Evolutionary conservation across 2,888 invertebrate species (phyloP).

Genomic region (Caenorhabditis afra): DNA sequence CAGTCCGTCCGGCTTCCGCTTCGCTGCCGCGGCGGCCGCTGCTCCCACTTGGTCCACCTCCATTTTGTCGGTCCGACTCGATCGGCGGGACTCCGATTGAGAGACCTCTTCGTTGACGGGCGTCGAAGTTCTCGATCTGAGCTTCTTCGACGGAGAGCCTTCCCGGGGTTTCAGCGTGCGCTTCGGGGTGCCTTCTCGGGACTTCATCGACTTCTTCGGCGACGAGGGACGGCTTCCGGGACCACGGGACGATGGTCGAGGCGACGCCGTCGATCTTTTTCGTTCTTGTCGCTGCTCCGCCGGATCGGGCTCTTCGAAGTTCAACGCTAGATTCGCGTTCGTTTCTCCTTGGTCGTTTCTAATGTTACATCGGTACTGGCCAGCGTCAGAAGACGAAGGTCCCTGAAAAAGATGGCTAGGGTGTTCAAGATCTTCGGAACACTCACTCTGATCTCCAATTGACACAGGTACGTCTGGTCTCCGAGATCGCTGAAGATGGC

Average conservation of each 20-base stretch:
- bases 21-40: too few relatives aligned
- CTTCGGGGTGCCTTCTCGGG: slow-evolving; percentile 69
- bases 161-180: slow-evolving; percentile 74
- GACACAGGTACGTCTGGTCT: slow-evolving; percentile 80
- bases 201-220: slow-evolving; percentile 66
- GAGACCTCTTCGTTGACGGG: slow-evolving; percentile 74
- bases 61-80: slow-evolving; percentile 66
- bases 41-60: slow-evolving; percentile 62
- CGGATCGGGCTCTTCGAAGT: slow-evolving; percentile 86
- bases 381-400: slow-evolving; percentile 95
- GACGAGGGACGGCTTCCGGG: slow-evolving; percentile 67
- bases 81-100: slow-evolving; percentile 63
- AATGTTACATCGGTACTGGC: slow-evolving; percentile 97
- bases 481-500: slow-evolving; percentile 79
- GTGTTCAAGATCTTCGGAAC: background rate
- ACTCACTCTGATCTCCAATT: slow-evolving; percentile 80
- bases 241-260: slow-evolving; percentile 69
- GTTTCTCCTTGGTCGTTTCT: slow-evolving; percentile 96
- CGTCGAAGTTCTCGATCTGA: slow-evolving; percentile 75
- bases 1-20: slow-evolving; percentile 66
- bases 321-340: slow-evolving; percentile 95
- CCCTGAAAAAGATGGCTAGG: slow-evolving; percentile 84
- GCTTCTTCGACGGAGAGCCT: slow-evolving; percentile 78
- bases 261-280: slow-evolving; percentile 62
- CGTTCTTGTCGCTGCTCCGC: slow-evolving; percentile 56